Evolutionary conservation across 2,797 vertebrate species (phyloP).

Genomic region (Dendrocincla fuliginosa): DNA sequence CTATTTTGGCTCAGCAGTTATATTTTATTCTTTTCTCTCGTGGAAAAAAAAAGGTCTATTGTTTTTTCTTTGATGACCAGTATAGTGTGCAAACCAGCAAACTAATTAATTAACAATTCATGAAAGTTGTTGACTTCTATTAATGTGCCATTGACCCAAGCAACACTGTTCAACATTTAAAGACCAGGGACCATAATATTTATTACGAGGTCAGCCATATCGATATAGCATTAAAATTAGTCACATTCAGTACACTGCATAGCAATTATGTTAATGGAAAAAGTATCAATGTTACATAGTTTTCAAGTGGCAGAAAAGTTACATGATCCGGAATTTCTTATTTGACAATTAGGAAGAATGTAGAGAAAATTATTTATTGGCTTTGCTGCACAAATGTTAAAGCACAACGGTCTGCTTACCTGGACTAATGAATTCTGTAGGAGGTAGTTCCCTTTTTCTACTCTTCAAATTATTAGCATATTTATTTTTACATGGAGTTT

Average conservation of each 20-base stretch:
- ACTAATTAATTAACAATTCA: slow-evolving; percentile 76
- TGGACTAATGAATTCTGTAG: not conserved
- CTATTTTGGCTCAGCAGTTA: not conserved
- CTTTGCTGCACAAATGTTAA: not conserved
- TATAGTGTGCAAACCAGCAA: slow-evolving; percentile 49
- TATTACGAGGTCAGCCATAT: slow-evolving; percentile 71
- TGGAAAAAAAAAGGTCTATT: slow-evolving; percentile 4
- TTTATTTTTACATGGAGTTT: not conserved
- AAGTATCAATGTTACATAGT: not conserved
- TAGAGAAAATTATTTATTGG: not conserved
- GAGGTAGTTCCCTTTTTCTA: not conserved
- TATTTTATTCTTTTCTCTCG: not conserved
- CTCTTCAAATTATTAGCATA: not conserved
- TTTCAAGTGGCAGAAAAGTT: slow-evolving; percentile 9
- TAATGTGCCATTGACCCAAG: slow-evolving; percentile 69
- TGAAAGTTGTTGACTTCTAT: slow-evolving; percentile 66
- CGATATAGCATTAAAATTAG: slow-evolving; percentile 68
- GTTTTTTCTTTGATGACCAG: slow-evolving; percentile 44
- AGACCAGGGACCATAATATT: slow-evolving; percentile 57
- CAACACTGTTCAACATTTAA: slow-evolving; percentile 63
- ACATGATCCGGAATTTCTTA: not conserved
- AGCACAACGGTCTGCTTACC: not conserved
- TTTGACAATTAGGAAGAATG: not conserved
- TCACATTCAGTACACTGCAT: slow-evolving; percentile 55
- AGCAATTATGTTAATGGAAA: slow-evolving; percentile 51